Percentiles rank a stretch among this genome's conserved stretches.
Evolutionary conservation across 1,140 invertebrate species (phyloP).

Genomic region (Drosophila burlai): DNA sequence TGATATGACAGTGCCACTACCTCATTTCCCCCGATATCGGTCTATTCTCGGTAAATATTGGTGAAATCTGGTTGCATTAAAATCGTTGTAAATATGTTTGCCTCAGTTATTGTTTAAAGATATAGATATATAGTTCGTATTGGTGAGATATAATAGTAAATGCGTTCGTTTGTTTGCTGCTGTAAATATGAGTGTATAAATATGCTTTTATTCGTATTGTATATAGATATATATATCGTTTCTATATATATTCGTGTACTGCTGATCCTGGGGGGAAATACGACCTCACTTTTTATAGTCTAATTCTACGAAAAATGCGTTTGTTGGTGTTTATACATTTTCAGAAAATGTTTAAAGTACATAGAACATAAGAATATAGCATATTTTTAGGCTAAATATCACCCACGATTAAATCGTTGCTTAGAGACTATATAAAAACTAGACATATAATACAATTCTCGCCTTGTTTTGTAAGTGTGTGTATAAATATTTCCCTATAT

Average conservation of each 20-base stretch:
- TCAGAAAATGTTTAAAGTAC: constrained; percentile 82
- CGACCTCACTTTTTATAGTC: constrained; percentile 7
- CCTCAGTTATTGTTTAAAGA: constrained; percentile 37
- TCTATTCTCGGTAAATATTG: constrained; percentile 52
- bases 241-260: constrained; percentile 53
- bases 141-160: constrained; percentile 64
- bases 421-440: constrained; percentile 80
- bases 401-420: constrained; percentile 84
- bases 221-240: constrained; percentile 33
- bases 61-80: constrained; percentile 61
- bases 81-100: constrained; percentile 79
- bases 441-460: constrained; percentile 75
- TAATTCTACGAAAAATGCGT: constrained; percentile 43
- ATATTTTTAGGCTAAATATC: constrained; percentile 85
- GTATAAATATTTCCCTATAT: constrained; percentile 64
- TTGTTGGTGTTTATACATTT: constrained; percentile 69
- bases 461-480: constrained; percentile 39
- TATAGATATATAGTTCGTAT: constrained; percentile 48
- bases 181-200: constrained; percentile 71
- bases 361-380: constrained; percentile 83
- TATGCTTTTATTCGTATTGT: constrained; percentile 51
- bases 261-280: constrained; percentile 47
- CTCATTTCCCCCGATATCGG: constrained; percentile 51
- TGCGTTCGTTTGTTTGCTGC: constrained; percentile 36
- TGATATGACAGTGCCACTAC: constrained; percentile 52